Evolutionary conservation across 2,797 vertebrate genomes (phyloP).

Genomic region (Gymnothorax javanicus): DNA sequence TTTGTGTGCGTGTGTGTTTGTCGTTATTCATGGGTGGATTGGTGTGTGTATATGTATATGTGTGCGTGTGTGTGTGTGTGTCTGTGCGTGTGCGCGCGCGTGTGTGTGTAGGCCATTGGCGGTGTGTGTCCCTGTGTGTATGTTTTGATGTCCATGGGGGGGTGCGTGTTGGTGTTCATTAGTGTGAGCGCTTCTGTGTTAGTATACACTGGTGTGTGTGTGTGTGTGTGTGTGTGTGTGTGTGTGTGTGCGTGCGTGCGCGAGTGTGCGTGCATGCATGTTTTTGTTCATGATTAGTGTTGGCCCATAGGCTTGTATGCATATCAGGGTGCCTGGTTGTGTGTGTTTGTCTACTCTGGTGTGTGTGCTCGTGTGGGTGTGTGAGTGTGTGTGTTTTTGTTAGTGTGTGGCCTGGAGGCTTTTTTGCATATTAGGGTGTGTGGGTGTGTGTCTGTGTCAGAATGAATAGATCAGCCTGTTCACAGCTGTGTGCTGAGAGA

Average conservation of each 20-base stretch:
- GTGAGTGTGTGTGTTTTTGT: not conserved
- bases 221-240: not conserved
- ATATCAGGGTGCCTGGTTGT: not conserved
- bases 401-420: not conserved
- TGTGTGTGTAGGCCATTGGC: not conserved
- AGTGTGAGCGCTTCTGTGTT: slow-evolving; percentile 5
- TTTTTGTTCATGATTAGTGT: not conserved
- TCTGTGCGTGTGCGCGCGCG: not conserved
- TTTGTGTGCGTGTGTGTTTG: too few species aligned
- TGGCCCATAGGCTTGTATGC: not conserved
- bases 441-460: not conserved
- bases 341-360: not conserved
- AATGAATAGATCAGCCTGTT: not conserved
- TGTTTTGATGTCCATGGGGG: not conserved
- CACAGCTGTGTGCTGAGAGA: not conserved
- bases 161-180: not conserved
- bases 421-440: not conserved
- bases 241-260: not conserved
- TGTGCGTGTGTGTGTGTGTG: not conserved
- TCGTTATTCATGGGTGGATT: not conserved
- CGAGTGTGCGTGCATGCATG: not conserved
- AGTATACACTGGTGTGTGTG: not conserved
- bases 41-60: not conserved
- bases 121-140: not conserved
- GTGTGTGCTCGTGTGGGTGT: not conserved